Conservation (phyloP, 2,113 vertebrate genomes). For the Myrmecophaga tridactyla region DNA sequence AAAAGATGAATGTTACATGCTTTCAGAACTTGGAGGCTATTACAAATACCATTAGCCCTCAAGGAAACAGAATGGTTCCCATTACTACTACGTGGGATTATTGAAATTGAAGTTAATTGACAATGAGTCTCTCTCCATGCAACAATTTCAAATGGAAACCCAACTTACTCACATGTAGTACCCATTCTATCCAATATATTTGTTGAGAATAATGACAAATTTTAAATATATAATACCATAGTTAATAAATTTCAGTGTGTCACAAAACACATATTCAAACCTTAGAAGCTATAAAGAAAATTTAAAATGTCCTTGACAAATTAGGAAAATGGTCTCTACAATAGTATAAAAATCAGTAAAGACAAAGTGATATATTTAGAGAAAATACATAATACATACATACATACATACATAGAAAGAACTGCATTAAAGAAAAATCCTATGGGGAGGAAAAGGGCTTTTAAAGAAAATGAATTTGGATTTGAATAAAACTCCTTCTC, state of each 20-base stretch:
- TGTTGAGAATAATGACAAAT: neutral
- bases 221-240: neutral
- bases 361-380: neutral
- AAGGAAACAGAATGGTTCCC: neutral
- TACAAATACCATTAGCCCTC: neutral
- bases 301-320: neutral
- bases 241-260: slow-evolving; percentile 7
- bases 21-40: neutral
- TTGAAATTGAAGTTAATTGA: neutral
- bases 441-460: neutral
- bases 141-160: neutral
- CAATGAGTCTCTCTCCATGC: neutral
- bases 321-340: neutral
- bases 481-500: neutral
- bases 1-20: neutral
- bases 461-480: neutral
- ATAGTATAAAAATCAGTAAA: neutral
- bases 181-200: neutral
- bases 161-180: neutral
- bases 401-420: neutral
- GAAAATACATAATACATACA: neutral
- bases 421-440: neutral
- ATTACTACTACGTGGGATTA: neutral
- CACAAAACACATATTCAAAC: neutral
- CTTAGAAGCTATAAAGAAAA: neutral